Base-by-base conservation (phyloP, 2,113 vertebrate genomes). In the Stegastes partitus region DNA sequence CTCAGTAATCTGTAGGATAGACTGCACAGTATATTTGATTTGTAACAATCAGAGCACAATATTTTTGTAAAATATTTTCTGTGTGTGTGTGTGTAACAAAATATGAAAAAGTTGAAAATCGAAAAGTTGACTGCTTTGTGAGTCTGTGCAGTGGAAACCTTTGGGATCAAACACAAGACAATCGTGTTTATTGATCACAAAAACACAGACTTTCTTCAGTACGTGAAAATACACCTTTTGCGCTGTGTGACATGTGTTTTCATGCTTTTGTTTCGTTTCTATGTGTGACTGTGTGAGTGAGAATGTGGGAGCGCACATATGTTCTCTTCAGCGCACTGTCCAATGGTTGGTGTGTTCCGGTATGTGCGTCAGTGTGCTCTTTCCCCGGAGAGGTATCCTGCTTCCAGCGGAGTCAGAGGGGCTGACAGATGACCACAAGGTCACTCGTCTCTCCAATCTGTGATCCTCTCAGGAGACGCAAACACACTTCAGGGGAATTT, bases 341-440 rank as follows among this genome's bases (percentile, higher is more conserved):
- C 31, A 19, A 25, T 47, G 42, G 73, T 44, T 62, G 56, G 61
- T 79, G 34, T 51, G 34, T 77, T 14, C 8, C 7, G 4, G 44
- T 71, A 61, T 74, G 54, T 65, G 25, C 22, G n/a, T 62, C 8
- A 9, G 25, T 58, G 64, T 57, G 37, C 64, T 61, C 58, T 65
- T n/a, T 56, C 88, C 77, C 74, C 49, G 26, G 80, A 87, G 88
- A 87, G 58, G 75, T 22, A 45, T 82, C 66, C 65, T 37, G 80
- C 80, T 77, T 84, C 75, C 78, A 84, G 86, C 69, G 34, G 79
- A 77, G 79, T 85, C 82, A 65, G 77, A 78, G 73, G 74, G 72
- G 51, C 56, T 76, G 87, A 89, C 86, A 83, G 86, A 87, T 61
- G 89, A 91, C 53, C 84, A 79, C 78, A 84, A 88, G 87, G 89